Evolutionary conservation across 2,113 vertebrate species (phyloP).

Genomic region (Melanerpes aurifrons): DNA sequence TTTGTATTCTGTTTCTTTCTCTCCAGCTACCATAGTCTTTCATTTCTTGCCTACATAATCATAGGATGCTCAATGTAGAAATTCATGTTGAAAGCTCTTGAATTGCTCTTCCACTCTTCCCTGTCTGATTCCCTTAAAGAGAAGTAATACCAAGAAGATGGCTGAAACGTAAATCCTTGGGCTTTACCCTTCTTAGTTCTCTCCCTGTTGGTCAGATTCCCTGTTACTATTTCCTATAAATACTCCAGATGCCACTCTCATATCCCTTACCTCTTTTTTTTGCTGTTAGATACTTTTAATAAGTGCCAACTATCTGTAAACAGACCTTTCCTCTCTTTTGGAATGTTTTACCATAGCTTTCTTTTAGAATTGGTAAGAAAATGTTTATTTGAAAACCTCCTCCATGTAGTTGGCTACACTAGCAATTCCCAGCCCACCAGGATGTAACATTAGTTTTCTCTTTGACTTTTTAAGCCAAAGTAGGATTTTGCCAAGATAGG

Average conservation of each 20-base stretch:
- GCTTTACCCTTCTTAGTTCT: neutral
- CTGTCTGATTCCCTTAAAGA: neutral
- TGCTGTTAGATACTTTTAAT: rapidly evolving
- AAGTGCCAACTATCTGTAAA: neutral
- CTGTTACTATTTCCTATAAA: neutral
- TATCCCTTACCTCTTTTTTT: neutral
- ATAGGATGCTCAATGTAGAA: neutral
- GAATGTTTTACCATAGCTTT: neutral
- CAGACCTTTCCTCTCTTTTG: neutral
- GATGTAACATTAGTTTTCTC: neutral
- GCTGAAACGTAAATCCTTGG: neutral
- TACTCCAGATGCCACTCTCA: neutral
- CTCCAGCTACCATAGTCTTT: neutral
- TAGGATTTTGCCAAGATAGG: neutral
- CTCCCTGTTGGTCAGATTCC: neutral
- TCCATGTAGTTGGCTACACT: neutral
- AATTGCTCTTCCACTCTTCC: neutral
- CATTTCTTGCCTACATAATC: neutral
- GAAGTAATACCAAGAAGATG: neutral
- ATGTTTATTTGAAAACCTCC: neutral
- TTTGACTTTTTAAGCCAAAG: neutral
- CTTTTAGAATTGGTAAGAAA: neutral
- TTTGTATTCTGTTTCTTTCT: neutral
- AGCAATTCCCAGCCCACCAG: neutral
- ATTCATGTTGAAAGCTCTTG: neutral